Base-by-base conservation (phyloP, 1,140 invertebrate genomes). In the Trichonephila clavata region DNA sequence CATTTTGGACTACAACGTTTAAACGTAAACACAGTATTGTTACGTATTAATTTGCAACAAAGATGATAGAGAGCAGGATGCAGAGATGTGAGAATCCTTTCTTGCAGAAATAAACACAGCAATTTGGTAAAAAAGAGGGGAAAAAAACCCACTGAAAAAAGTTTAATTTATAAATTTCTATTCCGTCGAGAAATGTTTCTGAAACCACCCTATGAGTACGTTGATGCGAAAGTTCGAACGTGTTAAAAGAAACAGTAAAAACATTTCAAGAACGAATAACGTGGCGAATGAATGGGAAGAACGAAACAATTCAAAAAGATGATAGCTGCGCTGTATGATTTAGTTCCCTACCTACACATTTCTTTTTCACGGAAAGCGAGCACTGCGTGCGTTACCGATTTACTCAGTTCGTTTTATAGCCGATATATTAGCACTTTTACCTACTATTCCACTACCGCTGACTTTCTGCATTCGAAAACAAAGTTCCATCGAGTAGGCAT, bases 301-400 rank as follows among this genome's bases (percentile, higher is more conserved):
- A 68, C 65, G 65, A 68, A 68, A 68, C 65, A 68, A 68, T 68
- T 68, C n/a, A n/a, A 24, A 24, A 24, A 68, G 65, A 24, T 24
- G 65, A 24, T 68, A 24, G n/a, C 65, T 68, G n/a, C 65, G 32
- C 39, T 2, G 32, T 13, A 84, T 24, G 21, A 84, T 84, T 59
- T 84, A 24, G 24, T 59, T 59, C 27, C 13, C 43, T 27, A 24
- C 57, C 20, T 50, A 83, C 81, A 24, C 18, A 77, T 84, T 84
- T 84, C n/a, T 77, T 77, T 77, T 77, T 77, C 27, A 57, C 20
- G 60, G 27, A 63, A 88, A 88, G 27, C 50, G 86, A 50, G 21
- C 50, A 88, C 18, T 57, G 86, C 27, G 86, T 88, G 86, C 86
- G 21, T 88, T 87, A 87, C 86, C 86, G 86, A 87, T 57, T 87